Evolutionary conservation across 2,797 vertebrate species (phyloP), one percentile per base, ranked within the genome.

Genomic region (Acanthopagrus latus): DNA sequence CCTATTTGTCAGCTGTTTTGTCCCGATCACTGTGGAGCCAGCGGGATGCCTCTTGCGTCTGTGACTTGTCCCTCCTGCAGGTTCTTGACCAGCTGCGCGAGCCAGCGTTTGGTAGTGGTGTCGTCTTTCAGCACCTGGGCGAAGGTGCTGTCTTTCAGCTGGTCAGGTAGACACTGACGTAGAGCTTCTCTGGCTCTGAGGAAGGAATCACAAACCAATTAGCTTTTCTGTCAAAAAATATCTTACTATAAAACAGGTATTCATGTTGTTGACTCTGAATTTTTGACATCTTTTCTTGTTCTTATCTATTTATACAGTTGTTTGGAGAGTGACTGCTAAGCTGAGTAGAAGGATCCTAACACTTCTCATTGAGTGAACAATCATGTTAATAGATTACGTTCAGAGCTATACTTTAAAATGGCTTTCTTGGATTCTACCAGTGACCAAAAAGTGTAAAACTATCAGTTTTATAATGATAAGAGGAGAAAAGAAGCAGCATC

Each of bases 91-190:
- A 99, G 94, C 95, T 99, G 98, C 78, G 97, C 96, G 83, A 99
- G 96, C 98, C 98, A 99, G 91, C 98, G 98, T 91, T 99, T 99
- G 20, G 98, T 99, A 94, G 98, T 99, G 88, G 98, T 98, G 94
- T 99, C 98, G 18, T 99, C 98, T 92, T 99, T 99, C 93, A 99
- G 96, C 89, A 99, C 98, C 93, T 99, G 98, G 88, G 96, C 96
- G 0, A 99, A 99, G 73, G 98, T 99, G 83, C 97, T 98, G 91
- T 99, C 98, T 89, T 99, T 99, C 92, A 99, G 95, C 91, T 99
- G 98, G 94, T 99, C 98, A 14, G 98, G 98, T 78, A 99, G 96
- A 94, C 98, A 99, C 94, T 99, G 98, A 64, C 98, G 97, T 86
- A 99, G 96, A 63, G 98, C 97, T 94, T 99, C 98, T 92, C 98